Evolutionary conservation across 2,113 vertebrate species (phyloP).

Genomic region (Micromys minutus): DNA sequence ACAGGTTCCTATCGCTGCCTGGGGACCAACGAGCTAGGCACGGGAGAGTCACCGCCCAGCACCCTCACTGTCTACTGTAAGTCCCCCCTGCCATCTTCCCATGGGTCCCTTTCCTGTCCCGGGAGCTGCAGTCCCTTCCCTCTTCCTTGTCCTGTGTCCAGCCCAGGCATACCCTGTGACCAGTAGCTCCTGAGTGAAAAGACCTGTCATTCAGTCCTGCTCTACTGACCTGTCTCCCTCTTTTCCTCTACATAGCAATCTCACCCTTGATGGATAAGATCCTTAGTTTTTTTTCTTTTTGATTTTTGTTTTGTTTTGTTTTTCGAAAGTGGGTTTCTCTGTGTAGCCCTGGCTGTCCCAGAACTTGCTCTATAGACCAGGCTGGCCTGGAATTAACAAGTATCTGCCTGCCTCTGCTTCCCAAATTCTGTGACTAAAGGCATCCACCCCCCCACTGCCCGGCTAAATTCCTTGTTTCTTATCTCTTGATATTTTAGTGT

Average conservation of each 20-base stretch:
- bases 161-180: not conserved
- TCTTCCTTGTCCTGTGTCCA: not conserved
- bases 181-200: not conserved
- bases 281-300: not conserved
- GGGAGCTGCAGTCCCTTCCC: not conserved
- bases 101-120: not conserved
- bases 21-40: slow-evolving; percentile 9
- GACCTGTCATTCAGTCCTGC: not conserved
- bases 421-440: not conserved
- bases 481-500: not conserved
- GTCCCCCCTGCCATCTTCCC: not conserved
- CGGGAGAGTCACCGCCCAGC: not conserved
- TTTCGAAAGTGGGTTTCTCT: not conserved
- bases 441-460: rapidly evolving
- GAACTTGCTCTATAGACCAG: too few species aligned
- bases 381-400: too few species aligned
- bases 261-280: not conserved
- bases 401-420: not conserved
- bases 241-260: not conserved
- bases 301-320: not conserved
- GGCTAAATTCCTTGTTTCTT: not conserved
- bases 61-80: slow-evolving; percentile 65
- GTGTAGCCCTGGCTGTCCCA: too few species aligned
- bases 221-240: rapidly evolving
- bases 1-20: slow-evolving; percentile 89